Evolutionary conservation across 2,888 invertebrate genomes (phyloP).

Genomic region (Argynnis bischoffii): DNA sequence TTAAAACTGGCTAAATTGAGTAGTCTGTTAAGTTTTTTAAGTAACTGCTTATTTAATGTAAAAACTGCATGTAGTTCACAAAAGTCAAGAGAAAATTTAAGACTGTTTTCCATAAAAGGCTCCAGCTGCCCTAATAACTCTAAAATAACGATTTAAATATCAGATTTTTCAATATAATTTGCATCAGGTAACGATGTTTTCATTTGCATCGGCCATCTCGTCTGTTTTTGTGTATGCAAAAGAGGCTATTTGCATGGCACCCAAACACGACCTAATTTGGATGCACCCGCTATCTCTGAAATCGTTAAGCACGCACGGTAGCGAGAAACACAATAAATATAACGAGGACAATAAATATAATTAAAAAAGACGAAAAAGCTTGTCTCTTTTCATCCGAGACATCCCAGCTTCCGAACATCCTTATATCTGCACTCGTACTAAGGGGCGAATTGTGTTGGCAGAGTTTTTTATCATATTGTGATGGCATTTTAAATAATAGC

Average conservation of each 20-base stretch:
- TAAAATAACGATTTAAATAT: slow-evolving; percentile 36
- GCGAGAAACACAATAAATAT: slow-evolving; percentile 76
- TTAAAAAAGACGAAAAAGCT: slow-evolving; percentile 76
- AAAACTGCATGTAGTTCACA: not conserved
- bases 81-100: slow-evolving; percentile 9
- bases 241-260: slow-evolving; percentile 55
- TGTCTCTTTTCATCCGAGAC: slow-evolving; percentile 63
- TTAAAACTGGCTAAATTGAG: not conserved
- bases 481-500: slow-evolving; percentile 70
- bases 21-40: not conserved
- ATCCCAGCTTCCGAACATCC: slow-evolving; percentile 21
- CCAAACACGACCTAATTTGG: slow-evolving; percentile 57
- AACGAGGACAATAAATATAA: slow-evolving; percentile 81
- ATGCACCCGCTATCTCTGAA: slow-evolving; percentile 69
- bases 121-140: slow-evolving; percentile 35
- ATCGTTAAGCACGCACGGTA: slow-evolving; percentile 78
- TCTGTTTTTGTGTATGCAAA: slow-evolving; percentile 62
- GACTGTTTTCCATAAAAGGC: slow-evolving; percentile 20
- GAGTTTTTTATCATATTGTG: slow-evolving; percentile 58
- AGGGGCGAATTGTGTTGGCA: slow-evolving; percentile 16
- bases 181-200: slow-evolving; percentile 50
- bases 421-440: slow-evolving; percentile 18
- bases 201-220: slow-evolving; percentile 35
- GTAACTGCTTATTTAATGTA: not conserved
- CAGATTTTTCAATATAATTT: slow-evolving; percentile 56